Conservation (phyloP, 2,888 invertebrate genomes). For the Amitus sp. region DNA sequence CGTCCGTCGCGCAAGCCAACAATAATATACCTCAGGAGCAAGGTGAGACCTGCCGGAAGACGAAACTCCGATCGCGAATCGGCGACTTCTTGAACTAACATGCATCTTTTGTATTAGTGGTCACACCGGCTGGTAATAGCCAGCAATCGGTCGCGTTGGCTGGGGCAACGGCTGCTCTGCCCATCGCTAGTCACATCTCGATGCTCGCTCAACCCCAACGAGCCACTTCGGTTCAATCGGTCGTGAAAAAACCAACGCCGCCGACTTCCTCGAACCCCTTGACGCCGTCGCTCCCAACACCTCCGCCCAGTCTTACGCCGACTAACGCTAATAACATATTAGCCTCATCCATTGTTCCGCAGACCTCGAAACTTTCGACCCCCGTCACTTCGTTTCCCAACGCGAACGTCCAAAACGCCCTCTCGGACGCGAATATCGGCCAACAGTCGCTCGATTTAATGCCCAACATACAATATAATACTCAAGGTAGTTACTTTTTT, state of each 20-base stretch:
- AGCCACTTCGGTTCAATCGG: too few relatives aligned
- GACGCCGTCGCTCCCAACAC: constrained; percentile 57
- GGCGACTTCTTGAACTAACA: constrained; percentile 1
- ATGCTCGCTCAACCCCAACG: constrained; percentile 62
- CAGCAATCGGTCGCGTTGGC: constrained; percentile 69
- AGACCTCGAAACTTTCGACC: constrained; percentile 53
- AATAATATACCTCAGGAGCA: constrained; percentile 58
- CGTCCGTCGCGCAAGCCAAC: constrained; percentile 57
- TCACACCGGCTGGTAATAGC: constrained; percentile 63
- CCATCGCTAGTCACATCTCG: constrained; percentile 62
- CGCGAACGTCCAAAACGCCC: constrained; percentile 49
- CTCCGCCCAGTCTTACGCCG: constrained; percentile 59
- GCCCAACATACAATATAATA: constrained; percentile 60
- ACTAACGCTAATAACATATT: constrained; percentile 56
- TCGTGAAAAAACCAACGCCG: constrained; percentile 59
- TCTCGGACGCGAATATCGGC: constrained; percentile 50
- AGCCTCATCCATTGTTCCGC: constrained; percentile 57
- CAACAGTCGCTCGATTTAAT: constrained; percentile 50
- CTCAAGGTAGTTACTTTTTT: constrained; percentile 54
- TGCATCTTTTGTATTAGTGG: constrained; percentile 24
- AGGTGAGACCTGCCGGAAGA: too few relatives aligned
- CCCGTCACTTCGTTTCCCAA: constrained; percentile 56
- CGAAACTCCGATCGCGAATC: too few relatives aligned
- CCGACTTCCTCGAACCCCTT: constrained; percentile 54
- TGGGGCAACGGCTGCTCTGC: constrained; percentile 64